Conservation (phyloP, 2,797 vertebrate species). For the Arrhamphus sclerolepis region DNA sequence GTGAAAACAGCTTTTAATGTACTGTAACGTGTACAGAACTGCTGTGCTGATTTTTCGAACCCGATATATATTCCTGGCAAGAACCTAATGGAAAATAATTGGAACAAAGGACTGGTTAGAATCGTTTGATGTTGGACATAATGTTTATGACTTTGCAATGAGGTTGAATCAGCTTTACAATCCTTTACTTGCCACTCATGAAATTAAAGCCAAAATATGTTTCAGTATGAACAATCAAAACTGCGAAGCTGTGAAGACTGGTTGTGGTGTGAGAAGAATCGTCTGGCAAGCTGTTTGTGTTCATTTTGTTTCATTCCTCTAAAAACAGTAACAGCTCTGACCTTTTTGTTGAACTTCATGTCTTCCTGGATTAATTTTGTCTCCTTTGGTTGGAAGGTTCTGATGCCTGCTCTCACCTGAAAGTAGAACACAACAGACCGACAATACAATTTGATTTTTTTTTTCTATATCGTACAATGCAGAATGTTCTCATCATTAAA, state of each 20-base stretch:
- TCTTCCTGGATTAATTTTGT: conserved; percentile 87
- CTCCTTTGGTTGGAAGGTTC: conserved; percentile 89
- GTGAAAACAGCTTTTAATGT: conserved; percentile 97
- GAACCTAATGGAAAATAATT: conserved; percentile 85
- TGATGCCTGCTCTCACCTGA: conserved; percentile 90
- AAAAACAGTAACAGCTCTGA: conserved; percentile 27
- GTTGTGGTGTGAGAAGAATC: conserved; percentile 9
- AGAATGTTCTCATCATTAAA: neutral
- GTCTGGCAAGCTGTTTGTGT: conserved; percentile 1
- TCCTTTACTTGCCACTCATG: conserved; percentile 49
- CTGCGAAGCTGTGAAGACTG: too few relatives aligned
- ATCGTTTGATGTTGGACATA: conserved; percentile 67
- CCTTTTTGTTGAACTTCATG: conserved; percentile 96
- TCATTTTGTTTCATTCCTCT: neutral
- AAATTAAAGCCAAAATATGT: conserved; percentile 55
- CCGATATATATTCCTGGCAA: conserved; percentile 93
- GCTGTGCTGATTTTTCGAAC: conserved; percentile 94
- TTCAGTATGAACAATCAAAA: conserved; percentile 46
- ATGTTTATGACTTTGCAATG: conserved; percentile 69
- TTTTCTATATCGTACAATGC: conserved; percentile 2
- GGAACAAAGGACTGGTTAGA: conserved; percentile 71
- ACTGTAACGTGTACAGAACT: conserved; percentile 92
- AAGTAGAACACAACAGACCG: neutral
- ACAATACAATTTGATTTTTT: neutral
- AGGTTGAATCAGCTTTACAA: conserved; percentile 68